Conservation (phyloP, 2,888 invertebrate genomes). For the Athripsodes cinereus region DNA sequence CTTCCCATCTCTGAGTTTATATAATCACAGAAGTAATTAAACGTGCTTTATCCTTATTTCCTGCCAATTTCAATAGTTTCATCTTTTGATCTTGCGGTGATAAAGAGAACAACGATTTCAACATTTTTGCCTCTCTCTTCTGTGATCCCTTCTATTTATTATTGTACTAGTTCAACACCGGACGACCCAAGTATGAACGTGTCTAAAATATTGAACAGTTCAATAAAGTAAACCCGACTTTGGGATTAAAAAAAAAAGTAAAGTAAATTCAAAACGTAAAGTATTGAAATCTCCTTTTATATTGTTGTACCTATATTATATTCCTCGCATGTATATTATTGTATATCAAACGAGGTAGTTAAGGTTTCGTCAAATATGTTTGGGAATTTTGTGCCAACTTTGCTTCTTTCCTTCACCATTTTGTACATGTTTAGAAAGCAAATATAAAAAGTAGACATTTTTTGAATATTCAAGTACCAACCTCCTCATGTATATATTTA, state of each 20-base stretch:
- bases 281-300: not conserved
- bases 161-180: not conserved
- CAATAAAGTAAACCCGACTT: not conserved
- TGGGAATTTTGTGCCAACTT: not conserved
- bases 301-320: not conserved
- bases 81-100: not conserved
- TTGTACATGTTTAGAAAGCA: not conserved
- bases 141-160: not conserved
- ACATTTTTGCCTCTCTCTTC: not conserved
- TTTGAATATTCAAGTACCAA: too few relatives aligned
- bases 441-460: too few relatives aligned
- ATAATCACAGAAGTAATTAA: not conserved
- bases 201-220: not conserved
- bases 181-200: not conserved
- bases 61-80: not conserved
- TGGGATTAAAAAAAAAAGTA: not conserved
- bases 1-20: too few relatives aligned
- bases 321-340: not conserved
- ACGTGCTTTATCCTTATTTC: not conserved
- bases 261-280: not conserved
- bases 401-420: not conserved
- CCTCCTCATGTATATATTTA: too few relatives aligned
- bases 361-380: not conserved
- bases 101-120: not conserved
- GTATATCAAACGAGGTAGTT: not conserved